These are phyloP conservation scores for Dusona sp. DNA, from an alignment of 2,888 invertebrate genomes.

Conservation along the genomic window DNA sequence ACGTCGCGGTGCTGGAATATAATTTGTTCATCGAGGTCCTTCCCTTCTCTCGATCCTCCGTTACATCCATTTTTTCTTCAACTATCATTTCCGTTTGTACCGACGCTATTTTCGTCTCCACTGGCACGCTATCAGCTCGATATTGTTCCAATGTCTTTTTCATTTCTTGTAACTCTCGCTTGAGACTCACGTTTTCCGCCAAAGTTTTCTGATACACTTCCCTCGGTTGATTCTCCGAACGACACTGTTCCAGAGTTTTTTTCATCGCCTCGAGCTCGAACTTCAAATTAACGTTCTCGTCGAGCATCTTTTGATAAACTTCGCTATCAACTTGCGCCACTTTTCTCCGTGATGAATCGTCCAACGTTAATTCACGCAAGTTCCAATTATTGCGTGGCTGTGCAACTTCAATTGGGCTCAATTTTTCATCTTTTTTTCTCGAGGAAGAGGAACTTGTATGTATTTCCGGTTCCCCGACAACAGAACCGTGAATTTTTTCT, in stretches of 20 bases:
- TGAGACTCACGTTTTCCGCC: slow-evolving; percentile 77
- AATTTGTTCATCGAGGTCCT: slow-evolving; percentile 67
- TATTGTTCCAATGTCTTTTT: slow-evolving; percentile 69
- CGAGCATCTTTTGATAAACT: slow-evolving; percentile 42
- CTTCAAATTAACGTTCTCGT: slow-evolving; percentile 67
- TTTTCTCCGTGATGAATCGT: slow-evolving; percentile 7
- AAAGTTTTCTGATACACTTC: slow-evolving; percentile 72
- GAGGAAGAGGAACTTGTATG: neutral
- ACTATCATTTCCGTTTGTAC: slow-evolving; percentile 78
- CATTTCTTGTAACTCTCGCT: slow-evolving; percentile 72
- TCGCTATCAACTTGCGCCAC: slow-evolving; percentile 27
- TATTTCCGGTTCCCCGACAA: neutral
- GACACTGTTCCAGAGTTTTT: slow-evolving; percentile 21
- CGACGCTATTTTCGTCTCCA: slow-evolving; percentile 72
- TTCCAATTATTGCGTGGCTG: neutral
- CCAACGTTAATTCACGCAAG: slow-evolving; percentile 11
- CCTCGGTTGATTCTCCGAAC: neutral
- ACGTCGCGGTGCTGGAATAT: slow-evolving; percentile 74
- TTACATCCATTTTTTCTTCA: slow-evolving; percentile 49
- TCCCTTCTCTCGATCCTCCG: slow-evolving; percentile 48
- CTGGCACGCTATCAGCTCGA: slow-evolving; percentile 39
- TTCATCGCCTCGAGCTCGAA: slow-evolving; percentile 28
- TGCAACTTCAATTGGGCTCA: neutral
- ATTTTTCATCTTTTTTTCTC: neutral
- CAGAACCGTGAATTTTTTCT: neutral